phyloP scores from a whole-genome alignment of 2,888 invertebrate genomes.

The Empis stercorea region DNA sequence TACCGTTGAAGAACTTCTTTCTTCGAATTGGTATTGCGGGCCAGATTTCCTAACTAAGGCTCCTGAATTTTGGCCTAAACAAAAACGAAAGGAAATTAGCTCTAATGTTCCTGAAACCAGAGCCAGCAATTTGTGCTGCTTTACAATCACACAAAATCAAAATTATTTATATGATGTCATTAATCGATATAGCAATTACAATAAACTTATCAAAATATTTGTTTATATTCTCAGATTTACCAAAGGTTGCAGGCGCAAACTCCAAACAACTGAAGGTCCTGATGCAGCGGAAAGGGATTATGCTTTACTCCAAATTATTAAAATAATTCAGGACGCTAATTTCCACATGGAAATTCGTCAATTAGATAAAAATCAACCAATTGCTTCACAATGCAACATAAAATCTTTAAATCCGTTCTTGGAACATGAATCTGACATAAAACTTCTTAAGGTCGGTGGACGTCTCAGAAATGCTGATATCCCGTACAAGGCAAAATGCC shows the following conservation, averaged over 20 bases:
- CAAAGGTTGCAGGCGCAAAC: background rate
- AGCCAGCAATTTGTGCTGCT: too few relatives aligned
- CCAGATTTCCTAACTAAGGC: slow-evolving; percentile 1
- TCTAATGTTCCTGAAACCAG: background rate
- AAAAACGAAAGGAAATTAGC: too few relatives aligned
- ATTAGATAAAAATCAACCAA: background rate
- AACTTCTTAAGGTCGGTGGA: background rate
- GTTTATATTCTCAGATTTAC: slow-evolving; percentile 6
- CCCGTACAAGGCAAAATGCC: background rate
- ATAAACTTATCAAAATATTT: slow-evolving; percentile 3
- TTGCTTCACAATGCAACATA: background rate
- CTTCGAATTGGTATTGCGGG: background rate
- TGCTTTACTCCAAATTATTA: background rate
- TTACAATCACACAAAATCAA: too few relatives aligned
- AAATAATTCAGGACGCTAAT: background rate
- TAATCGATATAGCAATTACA: background rate
- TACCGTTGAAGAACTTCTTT: background rate
- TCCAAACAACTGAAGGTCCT: too few relatives aligned
- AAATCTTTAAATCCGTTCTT: background rate
- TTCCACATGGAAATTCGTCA: background rate
- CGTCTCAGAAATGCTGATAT: background rate
- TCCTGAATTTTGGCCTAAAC: background rate
- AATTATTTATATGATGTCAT: too few relatives aligned
- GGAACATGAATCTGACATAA: background rate
- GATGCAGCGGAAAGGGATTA: background rate